Evolutionary conservation across 2,888 invertebrate species (phyloP), one percentile per base, ranked within the genome.

Genomic region (Drosophila leonis): DNA sequence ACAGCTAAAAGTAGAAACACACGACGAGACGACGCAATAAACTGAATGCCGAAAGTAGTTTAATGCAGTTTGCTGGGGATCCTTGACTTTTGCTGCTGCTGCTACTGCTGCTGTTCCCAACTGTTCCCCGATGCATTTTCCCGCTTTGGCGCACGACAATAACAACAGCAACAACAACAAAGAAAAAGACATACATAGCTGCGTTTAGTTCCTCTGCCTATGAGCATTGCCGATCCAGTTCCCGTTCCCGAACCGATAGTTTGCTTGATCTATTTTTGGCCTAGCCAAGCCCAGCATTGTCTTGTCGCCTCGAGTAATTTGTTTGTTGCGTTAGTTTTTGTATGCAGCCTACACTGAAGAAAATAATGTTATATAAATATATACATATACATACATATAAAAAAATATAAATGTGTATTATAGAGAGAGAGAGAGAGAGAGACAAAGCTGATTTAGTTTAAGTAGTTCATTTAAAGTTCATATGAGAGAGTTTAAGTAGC

Each of bases 1-100:
- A 15, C 59, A 72, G 82, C 82, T 83, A 83, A 83, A 83, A 86
- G 81, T 83, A 83, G 78, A 83, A 80, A 78, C 56, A 54, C 68
- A 71, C 72, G 65, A 80, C 72, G 67, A 80, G 82, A 75, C 85
- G 74, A 75, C 56, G 90, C 90, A 77, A 90, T 88, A 90, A 88
- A 90, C 86, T 72, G 69, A 56, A 42, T 74, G 71, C 68, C 63
- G 79, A 90, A 91, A 88, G 83, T 91, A 90, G 89, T 90, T 87
- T 90, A 90, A 82, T 83, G 89, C 89, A 90, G 90, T 91, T 90
- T 90, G 91, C 91, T 91, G 91, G 91, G 91, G 91, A 90, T 91
- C 91, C 90, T 90, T 65, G 65, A 54, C 70, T 70, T 61, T 54
- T 27, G 52, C 37, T 37, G 35, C 57, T 29, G 18, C 27, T 48